These are phyloP conservation scores for Stichopus horrens DNA, from an alignment of 53 echinoderm and acorn worm genomes.

Conservation along the genomic window DNA sequence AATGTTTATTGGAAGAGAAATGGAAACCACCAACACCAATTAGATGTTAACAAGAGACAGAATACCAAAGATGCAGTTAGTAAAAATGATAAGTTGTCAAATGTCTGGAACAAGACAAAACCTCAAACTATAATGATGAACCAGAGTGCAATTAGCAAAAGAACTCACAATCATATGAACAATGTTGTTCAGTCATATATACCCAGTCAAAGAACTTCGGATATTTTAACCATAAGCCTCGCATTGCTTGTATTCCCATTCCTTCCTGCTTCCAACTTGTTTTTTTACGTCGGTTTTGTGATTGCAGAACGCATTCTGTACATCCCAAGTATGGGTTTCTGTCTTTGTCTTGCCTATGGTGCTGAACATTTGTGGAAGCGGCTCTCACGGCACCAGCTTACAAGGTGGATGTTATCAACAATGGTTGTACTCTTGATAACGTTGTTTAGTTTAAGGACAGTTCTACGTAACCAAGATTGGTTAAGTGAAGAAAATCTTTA, in stretches of 20 bases:
- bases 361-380: conserved; percentile 42
- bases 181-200: neutral
- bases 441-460: conserved; percentile 66
- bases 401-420: neutral
- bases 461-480: conserved; percentile 87
- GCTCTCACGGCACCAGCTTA: neutral
- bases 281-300: conserved; percentile 97
- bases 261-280: conserved; percentile 86
- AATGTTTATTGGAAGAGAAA: conserved; percentile 19
- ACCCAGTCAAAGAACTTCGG: conserved; percentile 42
- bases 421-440: conserved; percentile 7
- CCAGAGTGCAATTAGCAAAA: conserved; percentile 1
- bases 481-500: conserved; percentile 84
- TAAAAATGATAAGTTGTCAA: neutral
- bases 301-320: conserved; percentile 95
- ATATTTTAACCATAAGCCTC: conserved; percentile 63
- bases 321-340: conserved; percentile 92
- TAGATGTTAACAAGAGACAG: conserved; percentile 20
- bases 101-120: conserved; percentile 50
- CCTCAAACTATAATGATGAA: conserved; percentile 4
- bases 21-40: neutral
- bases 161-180: neutral
- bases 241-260: conserved; percentile 80
- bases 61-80: neutral
- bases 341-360: conserved; percentile 70